phyloP scores from a whole-genome alignment of 1,140 invertebrate species.

The Drosophila sp. region DNA sequence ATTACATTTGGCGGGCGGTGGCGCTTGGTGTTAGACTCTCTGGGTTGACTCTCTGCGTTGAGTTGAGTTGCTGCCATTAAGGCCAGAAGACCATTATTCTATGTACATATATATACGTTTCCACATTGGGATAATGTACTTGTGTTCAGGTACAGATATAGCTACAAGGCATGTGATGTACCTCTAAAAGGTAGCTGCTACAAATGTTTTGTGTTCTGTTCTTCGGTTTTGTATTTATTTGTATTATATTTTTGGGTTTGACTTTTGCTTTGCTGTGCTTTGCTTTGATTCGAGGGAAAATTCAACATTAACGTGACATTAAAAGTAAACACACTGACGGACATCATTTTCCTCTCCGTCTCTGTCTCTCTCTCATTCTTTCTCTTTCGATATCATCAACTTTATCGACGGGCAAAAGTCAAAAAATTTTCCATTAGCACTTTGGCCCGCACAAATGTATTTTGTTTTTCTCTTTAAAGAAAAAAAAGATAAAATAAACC shows the following conservation, averaged over 20 bases:
- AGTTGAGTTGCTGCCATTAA: constrained; percentile 43
- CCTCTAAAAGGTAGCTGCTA: constrained; percentile 51
- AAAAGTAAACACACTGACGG: constrained; percentile 50
- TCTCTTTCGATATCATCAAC: background rate
- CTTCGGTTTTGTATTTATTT: constrained; percentile 52
- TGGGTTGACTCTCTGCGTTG: constrained; percentile 2
- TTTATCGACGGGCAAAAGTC: constrained; percentile 11
- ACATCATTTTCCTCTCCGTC: constrained; percentile 44
- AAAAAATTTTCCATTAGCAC: constrained; percentile 11
- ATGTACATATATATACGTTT: constrained; percentile 45
- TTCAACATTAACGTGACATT: constrained; percentile 51
- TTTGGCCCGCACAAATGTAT: background rate
- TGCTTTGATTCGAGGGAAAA: constrained; percentile 53
- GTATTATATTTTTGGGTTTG: constrained; percentile 41
- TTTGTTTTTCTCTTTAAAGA: no score
- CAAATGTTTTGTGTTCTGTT: constrained; percentile 40
- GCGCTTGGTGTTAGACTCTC: constrained; percentile 32
- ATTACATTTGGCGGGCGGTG: constrained; percentile 51
- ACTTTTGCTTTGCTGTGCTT: constrained; percentile 36
- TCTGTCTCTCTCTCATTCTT: constrained; percentile 1
- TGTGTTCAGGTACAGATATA: constrained; percentile 14
- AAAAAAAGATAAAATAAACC: background rate
- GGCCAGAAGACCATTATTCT: constrained; percentile 41
- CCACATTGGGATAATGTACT: constrained; percentile 36
- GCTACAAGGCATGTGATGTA: constrained; percentile 15